Percentiles rank a stretch among this genome's conserved stretches.
Conservation (phyloP, 2,113 vertebrate species). For the Rhynchopsitta pachyrhyncha region DNA sequence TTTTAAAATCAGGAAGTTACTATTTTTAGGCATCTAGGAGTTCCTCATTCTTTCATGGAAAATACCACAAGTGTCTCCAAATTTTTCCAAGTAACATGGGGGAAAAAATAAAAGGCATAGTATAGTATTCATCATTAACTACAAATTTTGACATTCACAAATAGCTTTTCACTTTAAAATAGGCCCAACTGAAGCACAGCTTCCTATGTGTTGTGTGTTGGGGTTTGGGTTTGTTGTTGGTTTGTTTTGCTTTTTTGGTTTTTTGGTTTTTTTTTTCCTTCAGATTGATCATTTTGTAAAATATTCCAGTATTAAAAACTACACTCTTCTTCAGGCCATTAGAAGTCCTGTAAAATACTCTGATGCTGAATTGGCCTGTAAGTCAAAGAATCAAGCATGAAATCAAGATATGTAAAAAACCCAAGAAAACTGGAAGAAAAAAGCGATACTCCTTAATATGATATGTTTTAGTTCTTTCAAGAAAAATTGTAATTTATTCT, state of each 20-base stretch:
- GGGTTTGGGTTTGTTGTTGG: background rate
- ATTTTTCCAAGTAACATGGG: background rate
- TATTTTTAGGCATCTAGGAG: background rate
- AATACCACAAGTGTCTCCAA: background rate
- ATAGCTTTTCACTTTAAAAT: background rate
- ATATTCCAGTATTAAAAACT: background rate
- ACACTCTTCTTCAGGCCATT: background rate
- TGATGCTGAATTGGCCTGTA: background rate
- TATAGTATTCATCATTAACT: background rate
- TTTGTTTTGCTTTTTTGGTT: background rate
- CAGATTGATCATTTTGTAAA: background rate
- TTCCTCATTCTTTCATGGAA: background rate
- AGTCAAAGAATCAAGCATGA: background rate
- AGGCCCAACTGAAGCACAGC: background rate
- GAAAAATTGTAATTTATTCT: background rate
- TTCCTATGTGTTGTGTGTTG: background rate
- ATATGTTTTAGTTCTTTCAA: background rate
- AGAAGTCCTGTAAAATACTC: background rate
- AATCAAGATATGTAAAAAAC: background rate
- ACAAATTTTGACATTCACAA: background rate
- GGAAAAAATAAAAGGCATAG: background rate
- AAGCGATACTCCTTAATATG: rapidly evolving
- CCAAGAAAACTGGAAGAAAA: background rate
- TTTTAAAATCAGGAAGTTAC: background rate
- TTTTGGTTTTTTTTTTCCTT: background rate